These are phyloP conservation scores for Sorex fumeus DNA, from an alignment of 2,113 vertebrate genomes.

Conservation along the genomic window DNA sequence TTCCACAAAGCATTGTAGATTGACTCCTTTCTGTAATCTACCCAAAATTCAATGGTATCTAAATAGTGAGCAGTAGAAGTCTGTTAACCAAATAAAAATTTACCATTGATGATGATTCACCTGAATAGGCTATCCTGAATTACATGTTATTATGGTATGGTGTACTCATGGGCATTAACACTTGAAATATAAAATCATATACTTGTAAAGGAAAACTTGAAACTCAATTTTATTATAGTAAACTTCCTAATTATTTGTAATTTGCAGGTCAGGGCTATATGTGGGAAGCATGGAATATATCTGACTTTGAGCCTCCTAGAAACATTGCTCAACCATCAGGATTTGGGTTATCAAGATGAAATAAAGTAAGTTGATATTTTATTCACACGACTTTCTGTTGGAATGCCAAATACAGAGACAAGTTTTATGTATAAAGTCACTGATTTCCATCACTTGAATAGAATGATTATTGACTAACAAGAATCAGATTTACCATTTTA, in stretches of 20 bases:
- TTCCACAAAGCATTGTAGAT: background rate
- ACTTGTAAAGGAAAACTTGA: background rate
- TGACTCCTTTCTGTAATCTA: background rate
- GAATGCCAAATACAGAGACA: background rate
- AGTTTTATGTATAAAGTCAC: background rate
- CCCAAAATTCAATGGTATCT: slow-evolving; percentile 18
- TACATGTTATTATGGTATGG: background rate
- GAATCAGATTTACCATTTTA: background rate
- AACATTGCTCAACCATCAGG: slow-evolving; percentile 73
- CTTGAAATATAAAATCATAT: slow-evolving; percentile 6
- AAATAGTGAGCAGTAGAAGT: background rate
- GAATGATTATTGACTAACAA: background rate
- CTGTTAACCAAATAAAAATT: background rate
- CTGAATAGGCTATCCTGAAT: background rate
- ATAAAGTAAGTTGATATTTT: slow-evolving; percentile 77
- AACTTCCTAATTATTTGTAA: slow-evolving; percentile 44
- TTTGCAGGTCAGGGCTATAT: slow-evolving; percentile 77
- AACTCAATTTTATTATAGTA: background rate
- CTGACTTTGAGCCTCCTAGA: slow-evolving; percentile 69
- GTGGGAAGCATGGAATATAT: slow-evolving; percentile 70
- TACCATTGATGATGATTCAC: background rate
- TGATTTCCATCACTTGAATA: background rate
- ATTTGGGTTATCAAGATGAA: slow-evolving; percentile 67
- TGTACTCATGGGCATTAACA: background rate
- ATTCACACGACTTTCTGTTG: background rate